phyloP scores from a whole-genome alignment of 2,797 vertebrate species.

The Onychomys arenicola region DNA sequence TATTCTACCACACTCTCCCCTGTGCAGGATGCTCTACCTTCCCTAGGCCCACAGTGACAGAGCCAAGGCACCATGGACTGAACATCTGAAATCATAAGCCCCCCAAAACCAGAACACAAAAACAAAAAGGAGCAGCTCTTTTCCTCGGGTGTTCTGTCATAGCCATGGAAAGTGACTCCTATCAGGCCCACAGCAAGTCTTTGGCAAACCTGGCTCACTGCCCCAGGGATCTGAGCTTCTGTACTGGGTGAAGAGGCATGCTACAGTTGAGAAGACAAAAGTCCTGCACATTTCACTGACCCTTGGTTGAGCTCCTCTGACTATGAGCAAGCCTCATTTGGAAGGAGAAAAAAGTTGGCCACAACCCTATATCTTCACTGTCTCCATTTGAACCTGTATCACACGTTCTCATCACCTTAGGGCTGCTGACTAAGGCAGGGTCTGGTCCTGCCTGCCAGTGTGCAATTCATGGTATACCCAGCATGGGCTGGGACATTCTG shows the following conservation, averaged over 20 bases:
- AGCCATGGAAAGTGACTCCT: background rate
- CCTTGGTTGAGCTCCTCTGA: accelerated
- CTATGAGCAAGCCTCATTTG: background rate
- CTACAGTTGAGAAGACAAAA: accelerated
- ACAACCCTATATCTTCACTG: background rate
- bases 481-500: background rate
- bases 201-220: background rate
- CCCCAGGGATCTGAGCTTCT: background rate
- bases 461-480: accelerated
- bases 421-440: background rate
- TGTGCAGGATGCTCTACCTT: background rate
- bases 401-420: background rate
- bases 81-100: background rate
- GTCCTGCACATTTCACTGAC: accelerated
- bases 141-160: background rate
- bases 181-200: accelerated
- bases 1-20: background rate
- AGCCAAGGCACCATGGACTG: background rate
- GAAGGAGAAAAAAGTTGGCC: background rate
- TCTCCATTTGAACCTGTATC: background rate
- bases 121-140: background rate
- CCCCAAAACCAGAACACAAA: background rate
- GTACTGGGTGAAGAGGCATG: accelerated
- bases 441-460: background rate
- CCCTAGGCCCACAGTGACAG: background rate